These are phyloP conservation scores for Gobionotothen gibberifrons DNA, from an alignment of 2,797 vertebrate genomes.

Conservation along the genomic window DNA sequence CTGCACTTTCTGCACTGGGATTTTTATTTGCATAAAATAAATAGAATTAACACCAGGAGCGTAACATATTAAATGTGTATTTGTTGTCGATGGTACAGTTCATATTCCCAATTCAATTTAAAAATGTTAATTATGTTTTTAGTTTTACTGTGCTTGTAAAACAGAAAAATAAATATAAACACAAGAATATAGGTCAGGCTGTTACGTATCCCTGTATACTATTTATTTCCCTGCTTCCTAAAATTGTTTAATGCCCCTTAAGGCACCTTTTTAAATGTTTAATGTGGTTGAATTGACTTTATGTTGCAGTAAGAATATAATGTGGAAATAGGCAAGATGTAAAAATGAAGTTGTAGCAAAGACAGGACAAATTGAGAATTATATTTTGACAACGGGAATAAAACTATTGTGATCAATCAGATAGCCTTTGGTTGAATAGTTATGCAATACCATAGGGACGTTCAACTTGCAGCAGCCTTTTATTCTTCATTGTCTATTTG, in stretches of 20 bases:
- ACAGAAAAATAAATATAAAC: neutral
- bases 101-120: neutral
- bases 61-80: neutral
- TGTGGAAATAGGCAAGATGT: neutral
- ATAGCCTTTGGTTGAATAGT: neutral
- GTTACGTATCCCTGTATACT: neutral
- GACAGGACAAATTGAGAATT: neutral
- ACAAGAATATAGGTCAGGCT: neutral
- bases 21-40: neutral
- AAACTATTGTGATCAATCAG: neutral
- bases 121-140: neutral
- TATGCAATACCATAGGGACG: slow-evolving; percentile 21
- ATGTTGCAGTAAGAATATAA: neutral
- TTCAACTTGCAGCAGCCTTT: neutral
- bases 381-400: slow-evolving; percentile 4
- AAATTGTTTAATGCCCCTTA: neutral
- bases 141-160: neutral
- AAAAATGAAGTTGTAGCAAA: neutral
- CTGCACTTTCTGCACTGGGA: neutral
- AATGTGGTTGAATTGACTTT: neutral
- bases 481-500: slow-evolving; percentile 13
- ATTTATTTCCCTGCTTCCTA: neutral
- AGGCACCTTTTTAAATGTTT: neutral
- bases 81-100: neutral
- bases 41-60: neutral